Evolutionary conservation across 1,140 invertebrate species (phyloP).

Genomic region (Cyclargus thomasi): DNA sequence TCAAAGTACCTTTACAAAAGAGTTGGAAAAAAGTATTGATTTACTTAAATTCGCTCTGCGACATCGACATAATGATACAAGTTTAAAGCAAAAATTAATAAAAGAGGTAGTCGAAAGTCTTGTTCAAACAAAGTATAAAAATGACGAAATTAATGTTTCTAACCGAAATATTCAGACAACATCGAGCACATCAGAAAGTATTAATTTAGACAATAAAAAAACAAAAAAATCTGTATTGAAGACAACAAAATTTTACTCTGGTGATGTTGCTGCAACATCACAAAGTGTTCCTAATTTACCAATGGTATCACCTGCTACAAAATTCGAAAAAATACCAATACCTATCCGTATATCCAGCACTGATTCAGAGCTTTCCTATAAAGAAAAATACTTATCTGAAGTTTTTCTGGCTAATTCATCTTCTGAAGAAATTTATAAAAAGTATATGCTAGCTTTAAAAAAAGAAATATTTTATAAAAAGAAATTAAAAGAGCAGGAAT

Average conservation of each 20-base stretch:
- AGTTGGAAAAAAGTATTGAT: slow-evolving; percentile 62
- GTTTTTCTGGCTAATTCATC: slow-evolving; percentile 43
- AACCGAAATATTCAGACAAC: slow-evolving; percentile 44
- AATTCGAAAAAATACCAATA: slow-evolving; percentile 33
- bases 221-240: slow-evolving; percentile 63
- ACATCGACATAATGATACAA: slow-evolving; percentile 44
- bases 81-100: slow-evolving; percentile 57
- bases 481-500: slow-evolving; percentile 57
- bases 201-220: slow-evolving; percentile 39
- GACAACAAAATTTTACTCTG: slow-evolving; percentile 51
- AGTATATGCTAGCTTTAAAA: slow-evolving; percentile 59
- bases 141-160: slow-evolving; percentile 56
- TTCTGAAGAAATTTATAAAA: slow-evolving; percentile 64
- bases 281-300: slow-evolving; percentile 62
- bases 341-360: slow-evolving; percentile 40
- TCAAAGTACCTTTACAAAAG: slow-evolving; percentile 58
- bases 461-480: slow-evolving; percentile 59
- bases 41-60: slow-evolving; percentile 51
- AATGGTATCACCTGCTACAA: slow-evolving; percentile 37
- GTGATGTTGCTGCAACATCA: slow-evolving; percentile 52
- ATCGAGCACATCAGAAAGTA: slow-evolving; percentile 57
- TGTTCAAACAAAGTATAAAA: slow-evolving; percentile 55
- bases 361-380: slow-evolving; percentile 53
- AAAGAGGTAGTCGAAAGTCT: slow-evolving; percentile 63
- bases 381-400: slow-evolving; percentile 43